Evolutionary conservation across 2,888 invertebrate genomes (phyloP), one percentile per base, ranked within the genome.

Genomic region (Cetonia aurata): DNA sequence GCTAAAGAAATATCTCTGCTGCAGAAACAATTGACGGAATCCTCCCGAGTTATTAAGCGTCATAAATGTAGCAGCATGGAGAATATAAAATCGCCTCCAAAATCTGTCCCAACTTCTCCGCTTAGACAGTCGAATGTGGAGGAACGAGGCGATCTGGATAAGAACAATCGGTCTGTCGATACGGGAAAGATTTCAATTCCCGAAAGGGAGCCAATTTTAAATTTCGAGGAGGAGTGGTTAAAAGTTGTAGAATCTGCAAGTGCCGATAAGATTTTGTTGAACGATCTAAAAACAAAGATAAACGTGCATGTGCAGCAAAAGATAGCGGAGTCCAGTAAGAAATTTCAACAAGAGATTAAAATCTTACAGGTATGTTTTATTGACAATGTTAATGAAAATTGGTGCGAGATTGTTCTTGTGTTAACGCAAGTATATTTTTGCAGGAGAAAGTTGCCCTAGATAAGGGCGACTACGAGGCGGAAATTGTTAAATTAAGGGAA

Each of bases 1-100:
- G 86, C 86, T 0, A 85, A 85, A 9, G 90, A 92, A 81, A 86
- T 92, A 12, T 86, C 87, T 12, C 82, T 85, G 46, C 78, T 91
- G 10, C 84, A 86, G 17, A 82, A 83, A 65, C 86, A 87, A 75
- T 79, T 87, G 0, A 79, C 83, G n/a, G 85, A 86, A 68, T 83
- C 86, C 0, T 81, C 85, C 25, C 85, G 84, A 12, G 79, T 83
- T 13, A 79, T 85, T 4, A 82, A 85, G 0, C 81, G 82, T 17
- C 81, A 80, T 67, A 74, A 65, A 65, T 71, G 71, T 31, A 42
- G 33, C 4, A 48, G 46, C 9, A 37, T 52, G 37, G 62, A 65
- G 15, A 37, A 10, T 48, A 48, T 37, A 1, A 33, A 62, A 15
- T 48, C 62, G 12, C 37, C 50, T 10, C 12, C 19, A 12, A 65